A percentile compares a stretch with the other conserved stretches of the same genome.
Conservation (phyloP, 2,797 vertebrate species). For the Lagorchestes hirsutus region DNA sequence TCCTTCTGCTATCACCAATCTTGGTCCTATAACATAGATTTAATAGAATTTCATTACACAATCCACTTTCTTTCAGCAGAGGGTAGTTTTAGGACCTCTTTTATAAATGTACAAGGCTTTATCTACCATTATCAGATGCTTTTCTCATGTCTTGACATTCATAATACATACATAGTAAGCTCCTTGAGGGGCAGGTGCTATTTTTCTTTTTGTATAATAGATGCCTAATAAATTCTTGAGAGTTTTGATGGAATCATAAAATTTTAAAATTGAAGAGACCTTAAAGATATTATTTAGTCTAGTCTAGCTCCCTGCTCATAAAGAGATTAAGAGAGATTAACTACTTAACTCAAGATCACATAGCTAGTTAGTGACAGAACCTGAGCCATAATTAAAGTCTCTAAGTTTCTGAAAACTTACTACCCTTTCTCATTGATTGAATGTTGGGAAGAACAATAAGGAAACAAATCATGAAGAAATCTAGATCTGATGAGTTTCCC, state of each 20-base stretch:
- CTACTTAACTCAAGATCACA: neutral
- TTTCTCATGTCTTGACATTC: neutral
- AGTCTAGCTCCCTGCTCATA: neutral
- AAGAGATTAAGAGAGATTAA: neutral
- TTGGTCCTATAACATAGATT: neutral
- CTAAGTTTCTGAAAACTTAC: neutral
- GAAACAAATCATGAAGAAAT: neutral
- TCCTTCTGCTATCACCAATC: neutral
- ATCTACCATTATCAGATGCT: neutral
- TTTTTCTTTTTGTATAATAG: neutral
- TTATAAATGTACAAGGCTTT: neutral
- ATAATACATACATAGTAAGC: neutral
- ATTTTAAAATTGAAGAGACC: neutral
- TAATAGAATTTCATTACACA: neutral
- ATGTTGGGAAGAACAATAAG: neutral
- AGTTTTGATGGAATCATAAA: neutral
- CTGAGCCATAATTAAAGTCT: neutral
- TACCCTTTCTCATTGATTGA: neutral
- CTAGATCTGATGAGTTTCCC: neutral
- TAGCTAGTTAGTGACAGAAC: neutral
- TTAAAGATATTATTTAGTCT: neutral
- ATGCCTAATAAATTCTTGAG: neutral
- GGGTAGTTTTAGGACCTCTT: neutral
- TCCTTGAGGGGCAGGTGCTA: neutral
- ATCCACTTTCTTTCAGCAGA: neutral